Percentiles rank a stretch among this genome's conserved stretches.
Evolutionary conservation across 1,140 invertebrate genomes (phyloP).

Genomic region (Papilio xuthus): DNA sequence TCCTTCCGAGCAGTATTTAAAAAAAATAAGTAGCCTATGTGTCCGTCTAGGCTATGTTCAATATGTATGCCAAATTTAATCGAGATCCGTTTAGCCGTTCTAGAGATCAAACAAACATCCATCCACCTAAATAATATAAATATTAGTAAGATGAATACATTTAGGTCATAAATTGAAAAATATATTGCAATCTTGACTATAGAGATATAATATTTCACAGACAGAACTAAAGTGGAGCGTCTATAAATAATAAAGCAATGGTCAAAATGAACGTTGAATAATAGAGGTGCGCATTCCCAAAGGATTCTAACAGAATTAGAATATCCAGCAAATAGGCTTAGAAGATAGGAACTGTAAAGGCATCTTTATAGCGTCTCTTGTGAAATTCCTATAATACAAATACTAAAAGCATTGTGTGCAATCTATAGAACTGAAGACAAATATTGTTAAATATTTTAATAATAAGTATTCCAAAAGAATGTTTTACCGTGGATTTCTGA

Average conservation of each 20-base stretch:
- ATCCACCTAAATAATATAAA: no score
- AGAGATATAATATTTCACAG: not conserved
- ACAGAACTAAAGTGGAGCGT: not conserved
- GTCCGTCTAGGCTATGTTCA: no score
- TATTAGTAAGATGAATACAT: no score
- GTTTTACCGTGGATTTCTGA: no score
- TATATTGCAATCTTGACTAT: not conserved
- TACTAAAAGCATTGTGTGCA: not conserved
- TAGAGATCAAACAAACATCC: no score
- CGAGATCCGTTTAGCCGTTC: no score
- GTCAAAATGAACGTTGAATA: slow-evolving; percentile 18
- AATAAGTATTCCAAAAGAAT: no score
- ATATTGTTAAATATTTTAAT: no score
- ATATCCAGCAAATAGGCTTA: slow-evolving; percentile 10
- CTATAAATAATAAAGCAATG: slow-evolving; percentile 15
- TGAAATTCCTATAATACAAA: not conserved
- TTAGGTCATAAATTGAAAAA: no score
- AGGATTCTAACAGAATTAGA: slow-evolving; percentile 10
- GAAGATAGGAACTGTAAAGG: not conserved
- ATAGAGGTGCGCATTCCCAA: not conserved
- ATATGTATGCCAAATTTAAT: no score
- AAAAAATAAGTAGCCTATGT: no score
- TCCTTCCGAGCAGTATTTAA: no score
- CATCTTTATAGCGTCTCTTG: not conserved
- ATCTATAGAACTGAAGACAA: not conserved